These are phyloP conservation scores for Acomys russatus DNA, from an alignment of 2,797 vertebrate species.

Conservation along the genomic window DNA sequence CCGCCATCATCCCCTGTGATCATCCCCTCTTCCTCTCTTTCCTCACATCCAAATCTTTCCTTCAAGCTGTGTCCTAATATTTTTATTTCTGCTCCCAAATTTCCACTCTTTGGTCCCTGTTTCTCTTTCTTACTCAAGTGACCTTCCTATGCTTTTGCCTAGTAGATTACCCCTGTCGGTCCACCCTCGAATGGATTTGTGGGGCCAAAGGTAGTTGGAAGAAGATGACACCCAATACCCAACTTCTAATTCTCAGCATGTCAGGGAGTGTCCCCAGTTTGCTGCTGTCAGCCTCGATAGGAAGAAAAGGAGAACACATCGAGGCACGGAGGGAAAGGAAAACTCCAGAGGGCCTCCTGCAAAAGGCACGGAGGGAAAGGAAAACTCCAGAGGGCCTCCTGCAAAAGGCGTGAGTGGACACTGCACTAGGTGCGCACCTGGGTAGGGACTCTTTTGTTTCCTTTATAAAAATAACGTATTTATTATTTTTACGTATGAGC, in stretches of 20 bases:
- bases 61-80: neutral
- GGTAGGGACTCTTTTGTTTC: neutral
- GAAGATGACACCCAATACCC: neutral
- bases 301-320: neutral
- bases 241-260: conserved; percentile 15
- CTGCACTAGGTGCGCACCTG: neutral
- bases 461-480: neutral
- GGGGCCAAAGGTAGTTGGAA: neutral
- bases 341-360: fast-evolving
- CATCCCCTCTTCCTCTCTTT: neutral
- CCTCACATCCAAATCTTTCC: neutral
- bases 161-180: neutral
- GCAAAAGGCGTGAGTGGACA: neutral
- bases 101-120: neutral
- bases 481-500: neutral
- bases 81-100: neutral
- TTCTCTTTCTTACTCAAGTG: neutral
- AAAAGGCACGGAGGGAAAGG: neutral
- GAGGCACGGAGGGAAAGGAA: neutral
- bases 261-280: neutral
- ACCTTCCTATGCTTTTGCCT: neutral
- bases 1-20: neutral
- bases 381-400: neutral
- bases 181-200: neutral
- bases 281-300: neutral